phyloP scores from a whole-genome alignment of 2,797 vertebrate genomes.

The Protonibea diacanthus region DNA sequence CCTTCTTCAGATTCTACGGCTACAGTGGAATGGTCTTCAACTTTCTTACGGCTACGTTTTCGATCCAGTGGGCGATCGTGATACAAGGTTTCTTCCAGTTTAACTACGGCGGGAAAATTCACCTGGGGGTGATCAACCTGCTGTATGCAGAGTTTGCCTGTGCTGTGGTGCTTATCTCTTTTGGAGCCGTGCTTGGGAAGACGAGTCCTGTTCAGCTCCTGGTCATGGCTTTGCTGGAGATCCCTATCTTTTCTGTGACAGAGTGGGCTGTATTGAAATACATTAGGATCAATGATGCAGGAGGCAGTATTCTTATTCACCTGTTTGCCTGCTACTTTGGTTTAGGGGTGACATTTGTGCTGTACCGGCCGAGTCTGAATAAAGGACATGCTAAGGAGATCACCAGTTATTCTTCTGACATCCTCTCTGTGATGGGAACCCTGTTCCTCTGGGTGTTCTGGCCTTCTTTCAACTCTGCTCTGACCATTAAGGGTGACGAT shows the following conservation, averaged over 20 bases:
- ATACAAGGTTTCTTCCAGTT: constrained; percentile 87
- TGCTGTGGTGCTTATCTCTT: constrained; percentile 87
- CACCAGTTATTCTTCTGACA: constrained; percentile 82
- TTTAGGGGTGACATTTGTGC: constrained; percentile 81
- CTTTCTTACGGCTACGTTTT: constrained; percentile 86
- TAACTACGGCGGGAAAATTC: constrained; percentile 79
- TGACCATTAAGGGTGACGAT: constrained; percentile 81
- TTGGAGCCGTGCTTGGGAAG: constrained; percentile 85
- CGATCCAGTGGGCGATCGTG: constrained; percentile 87
- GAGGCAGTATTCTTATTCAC: constrained; percentile 87
- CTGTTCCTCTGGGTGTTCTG: constrained; percentile 91
- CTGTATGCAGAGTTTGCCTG: constrained; percentile 86
- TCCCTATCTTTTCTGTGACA: constrained; percentile 80
- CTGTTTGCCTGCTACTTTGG: constrained; percentile 90
- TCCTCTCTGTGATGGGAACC: constrained; percentile 83
- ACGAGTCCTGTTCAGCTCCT: constrained; percentile 88
- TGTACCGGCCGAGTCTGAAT: constrained; percentile 71
- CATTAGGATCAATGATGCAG: constrained; percentile 85
- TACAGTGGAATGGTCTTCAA: constrained; percentile 87
- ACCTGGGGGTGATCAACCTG: constrained; percentile 82
- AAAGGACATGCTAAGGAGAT: constrained; percentile 78
- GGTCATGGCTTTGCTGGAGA: constrained; percentile 83
- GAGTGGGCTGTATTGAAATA: constrained; percentile 84
- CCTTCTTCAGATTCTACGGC: constrained; percentile 86
- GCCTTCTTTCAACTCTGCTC: constrained; percentile 88